Evolutionary conservation across 2,888 invertebrate genomes (phyloP), one percentile per base, ranked within the genome.

Genomic region (Cactoblastis cactorum): DNA sequence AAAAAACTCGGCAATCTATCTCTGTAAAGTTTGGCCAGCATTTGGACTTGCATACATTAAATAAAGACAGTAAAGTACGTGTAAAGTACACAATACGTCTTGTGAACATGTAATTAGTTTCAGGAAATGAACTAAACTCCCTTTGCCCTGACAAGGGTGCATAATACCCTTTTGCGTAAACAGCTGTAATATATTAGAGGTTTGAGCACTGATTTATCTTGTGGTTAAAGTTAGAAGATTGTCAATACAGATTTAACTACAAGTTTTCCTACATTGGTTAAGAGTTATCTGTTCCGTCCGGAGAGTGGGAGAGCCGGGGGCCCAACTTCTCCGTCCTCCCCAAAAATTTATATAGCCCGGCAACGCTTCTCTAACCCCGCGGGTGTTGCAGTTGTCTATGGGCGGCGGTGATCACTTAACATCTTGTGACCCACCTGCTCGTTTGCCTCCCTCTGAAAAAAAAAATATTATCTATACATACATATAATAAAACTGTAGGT

Each of bases 171-270:
- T 48, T 37, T 24, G 22, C 12, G 24, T 4, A 38, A 48, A 48
- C 24, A 48, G 48, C 48, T 38, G 37, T 48, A 12, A 38, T 37
- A 35, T 38, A 48, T 48, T 22, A 48, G 28, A 32, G 28, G 48
- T 28, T 48, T 37, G 37, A 47, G 37, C 35, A 47, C 35, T 35
- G 22, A 47, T 47, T 35, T 47, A 47, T 47, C 46, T 46, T 33
- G 18, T 18, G 33, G n/a, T 46, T 17, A 19, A 46, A 34, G 43
- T 28, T 15, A 6, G 34, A 14, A 35, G 14, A 35, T 28, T 28
- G 9, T 28, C 28, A 28, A 28, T 28, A n/a, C n/a, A n/a, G 28
- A 9, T 28, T 9, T 28, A 6, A 9, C 22, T 4, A 4, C 22
- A 4, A 22, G 22, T 22, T 22, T 22, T 4, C 3, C 3, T 22